A percentile compares a stretch with the other conserved stretches of the same genome.
Evolutionary conservation across 2,797 vertebrate species (phyloP).

Genomic region (Eupleurogrammus muticus): DNA sequence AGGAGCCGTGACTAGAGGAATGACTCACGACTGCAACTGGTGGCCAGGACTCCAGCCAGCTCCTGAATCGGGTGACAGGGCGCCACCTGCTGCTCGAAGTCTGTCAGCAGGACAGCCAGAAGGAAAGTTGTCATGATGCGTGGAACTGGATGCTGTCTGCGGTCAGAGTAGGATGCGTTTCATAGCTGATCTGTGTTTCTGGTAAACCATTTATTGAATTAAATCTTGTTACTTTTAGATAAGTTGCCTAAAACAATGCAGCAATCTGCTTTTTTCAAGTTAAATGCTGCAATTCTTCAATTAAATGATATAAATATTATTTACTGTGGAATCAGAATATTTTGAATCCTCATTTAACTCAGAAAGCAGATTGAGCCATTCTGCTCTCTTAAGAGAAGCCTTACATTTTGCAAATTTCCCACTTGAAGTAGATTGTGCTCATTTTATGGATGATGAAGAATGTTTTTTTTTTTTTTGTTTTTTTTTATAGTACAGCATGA

Average conservation of each 20-base stretch:
- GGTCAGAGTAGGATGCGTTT: not conserved
- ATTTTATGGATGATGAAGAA: too few species aligned
- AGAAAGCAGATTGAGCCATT: too few species aligned
- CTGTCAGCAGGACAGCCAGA: not conserved
- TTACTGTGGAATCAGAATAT: constrained; percentile 8
- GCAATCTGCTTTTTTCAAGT: constrained; percentile 4
- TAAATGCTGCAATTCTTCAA: constrained; percentile 17
- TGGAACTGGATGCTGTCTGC: not conserved
- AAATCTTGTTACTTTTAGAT: not conserved
- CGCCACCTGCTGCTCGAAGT: constrained; percentile 58
- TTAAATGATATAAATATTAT: constrained; percentile 37
- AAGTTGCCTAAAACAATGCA: not conserved
- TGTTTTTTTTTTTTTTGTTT: too few species aligned
- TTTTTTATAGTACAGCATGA: not conserved
- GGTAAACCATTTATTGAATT: not conserved
- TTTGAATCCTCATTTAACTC: constrained; percentile 22
- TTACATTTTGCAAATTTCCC: too few species aligned
- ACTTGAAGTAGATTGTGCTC: too few species aligned
- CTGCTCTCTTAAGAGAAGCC: not conserved
- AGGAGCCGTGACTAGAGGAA: constrained; percentile 60
- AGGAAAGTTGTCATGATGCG: not conserved
- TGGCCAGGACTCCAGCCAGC: constrained; percentile 30
- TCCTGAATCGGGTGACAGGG: not conserved
- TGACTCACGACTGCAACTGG: constrained; percentile 59
- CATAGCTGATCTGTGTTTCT: not conserved